Percentiles rank a stretch among this genome's conserved stretches.
Conservation (phyloP, 1,140 invertebrate genomes). For the Octopus bimaculoides region DNA sequence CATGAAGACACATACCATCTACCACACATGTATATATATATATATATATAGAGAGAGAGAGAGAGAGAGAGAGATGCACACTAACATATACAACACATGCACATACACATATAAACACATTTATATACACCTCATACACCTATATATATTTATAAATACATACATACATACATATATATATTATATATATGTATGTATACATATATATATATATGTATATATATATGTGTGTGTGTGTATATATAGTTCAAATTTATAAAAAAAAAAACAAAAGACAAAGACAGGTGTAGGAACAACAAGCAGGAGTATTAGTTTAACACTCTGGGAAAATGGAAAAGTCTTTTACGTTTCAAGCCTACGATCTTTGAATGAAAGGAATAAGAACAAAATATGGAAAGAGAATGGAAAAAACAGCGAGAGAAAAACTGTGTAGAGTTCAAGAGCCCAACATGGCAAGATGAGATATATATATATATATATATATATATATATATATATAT, state of each 20-base stretch:
- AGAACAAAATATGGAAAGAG: no score
- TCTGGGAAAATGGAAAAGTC: background rate
- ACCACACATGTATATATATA: background rate
- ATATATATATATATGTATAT: conserved; percentile 2
- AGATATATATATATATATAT: no score
- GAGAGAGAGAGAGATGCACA: no score
- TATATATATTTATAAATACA: background rate
- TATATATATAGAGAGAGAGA: background rate
- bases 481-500: no score
- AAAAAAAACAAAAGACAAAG: background rate
- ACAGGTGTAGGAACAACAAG: background rate
- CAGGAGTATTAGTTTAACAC: background rate
- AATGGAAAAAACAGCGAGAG: no score
- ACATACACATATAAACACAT: background rate
- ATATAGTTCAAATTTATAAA: background rate
- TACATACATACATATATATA: background rate
- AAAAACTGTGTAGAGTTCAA: no score
- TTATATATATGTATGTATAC: background rate
- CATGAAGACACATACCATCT: background rate
- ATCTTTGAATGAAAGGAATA: background rate
- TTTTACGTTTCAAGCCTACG: background rate
- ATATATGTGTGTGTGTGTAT: background rate
- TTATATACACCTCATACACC: background rate
- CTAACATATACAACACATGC: background rate
- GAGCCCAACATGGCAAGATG: no score